Conservation (phyloP, 2,113 vertebrate genomes). For the Reinhardtius hippoglossoides region DNA sequence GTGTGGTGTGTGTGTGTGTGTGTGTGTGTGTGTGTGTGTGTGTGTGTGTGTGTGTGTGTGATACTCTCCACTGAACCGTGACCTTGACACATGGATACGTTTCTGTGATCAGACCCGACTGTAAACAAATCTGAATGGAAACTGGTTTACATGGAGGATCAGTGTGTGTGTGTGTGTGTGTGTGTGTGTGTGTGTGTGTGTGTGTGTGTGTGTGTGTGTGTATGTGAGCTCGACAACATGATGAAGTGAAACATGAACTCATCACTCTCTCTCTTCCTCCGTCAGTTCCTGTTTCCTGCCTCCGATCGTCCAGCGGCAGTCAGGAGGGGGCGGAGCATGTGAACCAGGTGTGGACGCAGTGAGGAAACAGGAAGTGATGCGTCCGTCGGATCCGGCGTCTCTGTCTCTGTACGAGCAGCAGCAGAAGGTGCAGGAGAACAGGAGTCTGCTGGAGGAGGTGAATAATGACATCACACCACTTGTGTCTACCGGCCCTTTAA, state of each 20-base stretch:
- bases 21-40: too few species aligned
- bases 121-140: too few species aligned
- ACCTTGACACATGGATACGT: too few species aligned
- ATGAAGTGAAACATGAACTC: constrained; percentile 40
- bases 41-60: too few species aligned
- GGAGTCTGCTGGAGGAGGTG: constrained; percentile 75
- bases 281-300: constrained; percentile 49
- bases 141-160: too few species aligned
- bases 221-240: constrained; percentile 14
- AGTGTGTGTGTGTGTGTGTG: too few species aligned
- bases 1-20: not conserved
- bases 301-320: constrained; percentile 22
- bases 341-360: not conserved
- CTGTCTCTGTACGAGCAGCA: constrained; percentile 44
- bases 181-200: not conserved
- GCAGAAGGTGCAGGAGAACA: constrained; percentile 46
- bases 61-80: too few species aligned
- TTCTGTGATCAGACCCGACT: too few species aligned
- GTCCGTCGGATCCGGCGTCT: constrained; percentile 2
- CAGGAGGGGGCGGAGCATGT: constrained; percentile 3
- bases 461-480: too few species aligned
- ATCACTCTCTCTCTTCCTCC: constrained; percentile 26
- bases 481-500: too few species aligned
- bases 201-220: constrained; percentile 29
- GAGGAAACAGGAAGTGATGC: constrained; percentile 13